Conservation (phyloP, 2,888 invertebrate genomes). For the Empis stercorea region DNA sequence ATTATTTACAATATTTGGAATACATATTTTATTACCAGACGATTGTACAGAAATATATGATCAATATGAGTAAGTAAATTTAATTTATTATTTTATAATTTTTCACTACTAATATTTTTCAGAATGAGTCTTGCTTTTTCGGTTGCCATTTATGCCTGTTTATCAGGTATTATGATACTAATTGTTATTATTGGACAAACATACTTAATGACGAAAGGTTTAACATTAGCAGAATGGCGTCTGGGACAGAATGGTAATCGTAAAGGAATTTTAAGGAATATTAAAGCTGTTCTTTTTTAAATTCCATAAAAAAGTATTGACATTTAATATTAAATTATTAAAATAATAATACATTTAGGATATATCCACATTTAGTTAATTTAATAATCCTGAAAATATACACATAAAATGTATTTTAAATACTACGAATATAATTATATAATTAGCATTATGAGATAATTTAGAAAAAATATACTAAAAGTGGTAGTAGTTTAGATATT, state of each 20-base stretch:
- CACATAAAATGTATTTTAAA: too few relatives aligned
- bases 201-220: slow-evolving; percentile 37
- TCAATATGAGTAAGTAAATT: slow-evolving; percentile 53
- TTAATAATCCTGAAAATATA: too few relatives aligned
- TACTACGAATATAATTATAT: too few relatives aligned
- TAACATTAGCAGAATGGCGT: slow-evolving; percentile 40
- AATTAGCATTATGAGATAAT: too few relatives aligned
- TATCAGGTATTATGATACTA: slow-evolving; percentile 37
- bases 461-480: too few relatives aligned
- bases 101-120: slow-evolving; percentile 26
- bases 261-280: not conserved
- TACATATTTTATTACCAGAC: slow-evolving; percentile 57
- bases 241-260: slow-evolving; percentile 15
- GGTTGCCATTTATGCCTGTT: slow-evolving; percentile 40
- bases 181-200: slow-evolving; percentile 38
- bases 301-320: too few relatives aligned
- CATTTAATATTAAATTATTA: too few relatives aligned
- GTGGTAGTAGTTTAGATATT: too few relatives aligned
- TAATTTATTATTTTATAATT: not conserved
- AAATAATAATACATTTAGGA: too few relatives aligned
- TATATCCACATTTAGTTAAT: too few relatives aligned
- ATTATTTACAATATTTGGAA: slow-evolving; percentile 24
- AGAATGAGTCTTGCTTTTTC: slow-evolving; percentile 46
- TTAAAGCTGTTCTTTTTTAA: not conserved
- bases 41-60: slow-evolving; percentile 76